Percentiles rank a stretch among this genome's conserved stretches.
These are phyloP conservation scores for Pissodes strobi DNA, from an alignment of 1,140 invertebrate species.

Conservation along the genomic window DNA sequence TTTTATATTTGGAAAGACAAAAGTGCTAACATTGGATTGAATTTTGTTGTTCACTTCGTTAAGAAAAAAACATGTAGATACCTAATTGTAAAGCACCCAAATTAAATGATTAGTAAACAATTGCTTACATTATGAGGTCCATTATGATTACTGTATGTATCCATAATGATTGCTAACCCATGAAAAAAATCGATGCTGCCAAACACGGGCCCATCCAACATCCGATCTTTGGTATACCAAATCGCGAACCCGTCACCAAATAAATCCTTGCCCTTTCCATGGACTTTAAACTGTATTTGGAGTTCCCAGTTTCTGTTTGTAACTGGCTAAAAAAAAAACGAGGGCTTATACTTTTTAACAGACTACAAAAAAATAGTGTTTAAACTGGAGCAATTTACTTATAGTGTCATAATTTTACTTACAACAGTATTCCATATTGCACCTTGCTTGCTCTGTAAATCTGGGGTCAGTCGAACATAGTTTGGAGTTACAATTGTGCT, in stretches of 20 bases:
- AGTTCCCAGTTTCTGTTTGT: slow-evolving; percentile 92
- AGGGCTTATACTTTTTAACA: too few relatives aligned
- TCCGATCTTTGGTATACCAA: slow-evolving; percentile 94
- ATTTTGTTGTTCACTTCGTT: too few relatives aligned
- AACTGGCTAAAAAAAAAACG: slow-evolving; percentile 78
- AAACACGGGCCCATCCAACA: slow-evolving; percentile 88
- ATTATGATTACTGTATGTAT: slow-evolving; percentile 99
- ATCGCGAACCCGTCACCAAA: slow-evolving; percentile 97
- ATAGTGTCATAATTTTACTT: too few relatives aligned
- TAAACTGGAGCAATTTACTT: too few relatives aligned
- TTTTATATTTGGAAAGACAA: too few relatives aligned
- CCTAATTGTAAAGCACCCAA: too few relatives aligned
- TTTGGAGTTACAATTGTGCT: slow-evolving; percentile 93
- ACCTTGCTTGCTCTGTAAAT: slow-evolving; percentile 89
- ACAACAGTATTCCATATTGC: slow-evolving; percentile 95
- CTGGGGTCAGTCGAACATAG: slow-evolving; percentile 93
- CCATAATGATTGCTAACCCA: slow-evolving; percentile 92
- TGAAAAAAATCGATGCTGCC: slow-evolving; percentile 92
- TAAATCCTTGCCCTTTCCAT: slow-evolving; percentile 91
- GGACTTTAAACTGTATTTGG: slow-evolving; percentile 94
- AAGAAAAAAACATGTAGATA: too few relatives aligned
- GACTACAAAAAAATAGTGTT: too few relatives aligned
- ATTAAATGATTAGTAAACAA: too few relatives aligned
- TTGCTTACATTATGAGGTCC: slow-evolving; percentile 95
- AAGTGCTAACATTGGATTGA: too few relatives aligned